Evolutionary conservation across 2,888 invertebrate species (phyloP).

Genomic region (Frankliniella intonsa): DNA sequence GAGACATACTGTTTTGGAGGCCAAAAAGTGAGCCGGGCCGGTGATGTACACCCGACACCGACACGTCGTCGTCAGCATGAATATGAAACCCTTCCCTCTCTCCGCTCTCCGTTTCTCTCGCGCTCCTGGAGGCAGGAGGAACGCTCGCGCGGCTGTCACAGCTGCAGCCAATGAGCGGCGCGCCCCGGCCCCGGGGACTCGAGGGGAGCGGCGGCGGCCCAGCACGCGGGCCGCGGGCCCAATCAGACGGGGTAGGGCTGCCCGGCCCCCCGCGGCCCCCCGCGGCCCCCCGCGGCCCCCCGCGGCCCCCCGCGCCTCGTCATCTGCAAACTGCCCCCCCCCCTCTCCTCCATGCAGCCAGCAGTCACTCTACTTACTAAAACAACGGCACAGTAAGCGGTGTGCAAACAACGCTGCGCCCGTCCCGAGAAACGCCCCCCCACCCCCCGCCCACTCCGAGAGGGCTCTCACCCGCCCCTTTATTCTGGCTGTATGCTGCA

Average conservation of each 20-base stretch:
- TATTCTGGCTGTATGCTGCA: neutral
- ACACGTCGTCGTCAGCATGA: neutral
- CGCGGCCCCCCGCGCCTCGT: neutral
- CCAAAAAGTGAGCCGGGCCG: no score
- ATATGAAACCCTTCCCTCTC: neutral
- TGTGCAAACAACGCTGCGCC: neutral
- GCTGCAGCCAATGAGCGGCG: neutral
- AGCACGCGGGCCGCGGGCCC: neutral
- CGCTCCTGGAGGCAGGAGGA: neutral
- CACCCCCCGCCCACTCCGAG: neutral
- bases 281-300: neutral
- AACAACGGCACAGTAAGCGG: slow-evolving; percentile 4
- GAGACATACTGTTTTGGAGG: no score
- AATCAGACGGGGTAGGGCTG: no score
- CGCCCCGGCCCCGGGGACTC: neutral
- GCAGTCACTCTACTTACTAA: neutral
- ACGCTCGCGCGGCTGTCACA: neutral
- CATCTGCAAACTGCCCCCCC: neutral
- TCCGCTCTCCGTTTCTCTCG: neutral
- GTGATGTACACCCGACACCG: no score
- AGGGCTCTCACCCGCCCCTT: neutral
- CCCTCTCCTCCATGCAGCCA: neutral
- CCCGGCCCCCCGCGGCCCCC: neutral
- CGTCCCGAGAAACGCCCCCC: neutral
- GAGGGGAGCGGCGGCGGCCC: neutral